Base-by-base conservation (phyloP, 2,888 invertebrate species). In the Holacanthella duospinosa region DNA sequence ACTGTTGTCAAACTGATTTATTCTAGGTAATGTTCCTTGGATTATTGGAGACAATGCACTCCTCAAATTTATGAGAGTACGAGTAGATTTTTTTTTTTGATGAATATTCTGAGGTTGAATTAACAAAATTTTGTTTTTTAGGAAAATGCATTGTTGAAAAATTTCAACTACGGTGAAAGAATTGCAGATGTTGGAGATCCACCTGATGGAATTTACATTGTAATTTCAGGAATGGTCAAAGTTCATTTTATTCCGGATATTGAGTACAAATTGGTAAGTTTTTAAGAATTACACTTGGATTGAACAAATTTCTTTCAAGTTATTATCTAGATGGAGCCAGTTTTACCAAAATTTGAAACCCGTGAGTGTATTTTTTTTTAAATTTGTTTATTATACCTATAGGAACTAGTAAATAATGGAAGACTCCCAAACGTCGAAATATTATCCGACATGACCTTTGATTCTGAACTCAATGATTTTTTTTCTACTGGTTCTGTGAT, bases 401-500 rank as follows among this genome's bases (percentile, higher is more conserved):
- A 48, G 48, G 4, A 25, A 26, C 12, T 25, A n/a, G 26, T 12
- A 26, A 4, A 27, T 12, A 4, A 48, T 24, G 71, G 70, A 4
- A 61, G 64, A 12, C 48, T 71, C 54, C 70, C 71, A 19, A 66
- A 63, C 43, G 63, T 65, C 19, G 71, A 80, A 60, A 77, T 79
- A 43, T 79, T 80, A 1, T 78, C 79, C 74, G 80, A 80, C 29
- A 67, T 82, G 12, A 78, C 80, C 69, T 82, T 81, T 66, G 74
- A 75, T 0, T 79, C 80, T 2, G 79, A 78, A 0, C 76, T 79
- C 29, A 78, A 78, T 56, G 84, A 84, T 68, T 83, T 81, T 67
- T 79, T 84, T 19, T 82, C 82, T 1, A 81, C 83, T 1, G 85
- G 84, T 1, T 83, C 82, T 61, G 81, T 83, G 9, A 77, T 85